Percentiles rank a stretch among this genome's conserved stretches.
Conservation (phyloP, 1,140 invertebrate species). For the Antheraea mylitta region DNA sequence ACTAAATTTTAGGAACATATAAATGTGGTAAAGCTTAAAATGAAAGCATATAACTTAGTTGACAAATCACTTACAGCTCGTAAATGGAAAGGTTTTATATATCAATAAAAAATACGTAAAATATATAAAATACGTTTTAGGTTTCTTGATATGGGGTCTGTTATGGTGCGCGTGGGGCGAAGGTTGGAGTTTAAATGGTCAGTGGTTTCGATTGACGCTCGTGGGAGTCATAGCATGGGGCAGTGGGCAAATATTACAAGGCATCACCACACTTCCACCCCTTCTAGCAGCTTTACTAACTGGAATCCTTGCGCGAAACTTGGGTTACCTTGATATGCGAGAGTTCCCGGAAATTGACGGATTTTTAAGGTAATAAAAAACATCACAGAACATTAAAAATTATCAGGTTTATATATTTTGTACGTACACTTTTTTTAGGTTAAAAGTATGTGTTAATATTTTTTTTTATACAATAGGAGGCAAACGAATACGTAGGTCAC, state of each 20-base stretch:
- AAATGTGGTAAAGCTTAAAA: no score
- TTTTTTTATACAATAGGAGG: no score
- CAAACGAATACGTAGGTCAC: no score
- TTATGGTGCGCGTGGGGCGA: constrained; percentile 53
- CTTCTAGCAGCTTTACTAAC: constrained; percentile 54
- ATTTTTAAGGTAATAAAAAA: constrained; percentile 51
- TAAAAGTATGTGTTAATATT: no score
- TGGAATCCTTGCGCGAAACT: constrained; percentile 54
- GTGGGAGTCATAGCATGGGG: constrained; percentile 52
- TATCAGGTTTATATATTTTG: no score
- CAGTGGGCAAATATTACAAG: constrained; percentile 49
- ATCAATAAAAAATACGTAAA: background rate
- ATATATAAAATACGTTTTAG: constrained; percentile 27
- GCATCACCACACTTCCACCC: constrained; percentile 51
- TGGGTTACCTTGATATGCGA: constrained; percentile 58
- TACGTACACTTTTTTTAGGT: no score
- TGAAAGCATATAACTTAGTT: background rate
- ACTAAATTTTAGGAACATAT: no score
- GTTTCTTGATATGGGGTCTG: constrained; percentile 50
- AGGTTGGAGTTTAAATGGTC: constrained; percentile 49
- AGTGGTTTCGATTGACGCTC: constrained; percentile 45
- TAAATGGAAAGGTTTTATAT: background rate
- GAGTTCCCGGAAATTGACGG: constrained; percentile 45
- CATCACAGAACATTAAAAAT: no score
- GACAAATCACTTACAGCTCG: background rate